Evolutionary conservation across 2,797 vertebrate genomes (phyloP).

Genomic region (Choloepus didactylus): DNA sequence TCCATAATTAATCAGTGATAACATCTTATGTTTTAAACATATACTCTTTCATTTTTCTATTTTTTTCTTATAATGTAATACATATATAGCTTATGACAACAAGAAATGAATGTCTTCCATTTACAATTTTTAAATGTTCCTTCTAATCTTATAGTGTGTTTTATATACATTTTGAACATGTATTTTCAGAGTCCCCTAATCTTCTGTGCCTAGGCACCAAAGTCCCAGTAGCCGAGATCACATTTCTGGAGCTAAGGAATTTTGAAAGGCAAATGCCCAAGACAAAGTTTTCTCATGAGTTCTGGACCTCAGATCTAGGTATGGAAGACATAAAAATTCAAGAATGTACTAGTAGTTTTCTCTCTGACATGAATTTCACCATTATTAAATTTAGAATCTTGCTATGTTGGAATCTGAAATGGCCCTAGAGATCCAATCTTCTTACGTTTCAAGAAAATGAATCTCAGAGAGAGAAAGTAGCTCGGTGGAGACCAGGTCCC

Average conservation of each 20-base stretch:
- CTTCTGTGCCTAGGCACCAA: background rate
- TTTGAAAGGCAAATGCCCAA: background rate
- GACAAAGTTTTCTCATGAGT: background rate
- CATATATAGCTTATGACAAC: background rate
- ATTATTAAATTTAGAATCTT: slow-evolving; percentile 15
- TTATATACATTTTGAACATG: background rate
- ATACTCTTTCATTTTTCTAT: background rate
- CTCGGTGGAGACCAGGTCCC: background rate
- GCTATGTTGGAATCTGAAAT: background rate
- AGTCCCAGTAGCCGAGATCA: background rate
- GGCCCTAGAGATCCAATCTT: background rate
- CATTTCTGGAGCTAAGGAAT: background rate
- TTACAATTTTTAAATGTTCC: background rate
- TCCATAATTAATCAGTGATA: background rate
- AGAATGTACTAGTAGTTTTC: background rate
- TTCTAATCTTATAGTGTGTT: background rate
- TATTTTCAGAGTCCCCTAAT: background rate
- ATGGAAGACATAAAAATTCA: background rate
- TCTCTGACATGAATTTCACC: background rate
- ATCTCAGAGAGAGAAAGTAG: background rate
- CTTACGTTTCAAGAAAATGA: background rate
- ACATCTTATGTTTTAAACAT: slow-evolving; percentile 21
- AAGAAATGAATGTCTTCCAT: background rate
- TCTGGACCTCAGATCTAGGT: background rate
- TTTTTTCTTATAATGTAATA: background rate